Percentiles rank a stretch among this genome's conserved stretches.
These are phyloP conservation scores for Geophilus truncorum DNA, from an alignment of 2,888 invertebrate genomes.

Conservation along the genomic window DNA sequence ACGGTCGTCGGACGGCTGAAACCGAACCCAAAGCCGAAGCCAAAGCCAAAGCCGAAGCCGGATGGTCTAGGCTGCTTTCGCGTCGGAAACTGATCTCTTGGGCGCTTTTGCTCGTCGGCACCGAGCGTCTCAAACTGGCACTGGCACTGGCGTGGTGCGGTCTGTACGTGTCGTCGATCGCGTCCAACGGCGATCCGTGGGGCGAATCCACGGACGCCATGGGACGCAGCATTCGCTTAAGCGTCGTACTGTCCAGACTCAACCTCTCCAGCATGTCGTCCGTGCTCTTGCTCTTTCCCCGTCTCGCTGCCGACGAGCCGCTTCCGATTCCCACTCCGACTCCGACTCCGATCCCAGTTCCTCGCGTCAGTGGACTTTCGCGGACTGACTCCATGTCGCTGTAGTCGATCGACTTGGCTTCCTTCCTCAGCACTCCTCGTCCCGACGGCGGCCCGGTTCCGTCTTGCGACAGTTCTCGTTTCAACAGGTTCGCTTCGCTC, in stretches of 20 bases:
- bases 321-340: conserved; percentile 32
- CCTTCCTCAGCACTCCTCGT: conserved; percentile 39
- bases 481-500: conserved; percentile 25
- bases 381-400: conserved; percentile 51
- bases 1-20: conserved; percentile 54
- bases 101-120: conserved; percentile 36
- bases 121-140: conserved; percentile 9
- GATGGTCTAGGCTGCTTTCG: conserved; percentile 33
- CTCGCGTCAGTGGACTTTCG: conserved; percentile 40
- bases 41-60: too few relatives aligned
- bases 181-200: conserved; percentile 49
- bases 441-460: background rate
- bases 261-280: conserved; percentile 64
- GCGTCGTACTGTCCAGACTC: conserved; percentile 69
- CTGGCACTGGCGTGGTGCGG: background rate
- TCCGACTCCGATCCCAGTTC: too few relatives aligned
- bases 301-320: conserved; percentile 29
- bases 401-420: conserved; percentile 55
- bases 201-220: conserved; percentile 69
- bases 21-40: too few relatives aligned
- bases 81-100: conserved; percentile 37
- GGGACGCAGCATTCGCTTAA: conserved; percentile 90
- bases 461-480: conserved; percentile 17
- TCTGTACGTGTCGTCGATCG: conserved; percentile 40
- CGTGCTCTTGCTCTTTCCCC: conserved; percentile 80